Evolutionary conservation across 2,113 vertebrate species (phyloP).

Genomic region (Podarcis raffonei): DNA sequence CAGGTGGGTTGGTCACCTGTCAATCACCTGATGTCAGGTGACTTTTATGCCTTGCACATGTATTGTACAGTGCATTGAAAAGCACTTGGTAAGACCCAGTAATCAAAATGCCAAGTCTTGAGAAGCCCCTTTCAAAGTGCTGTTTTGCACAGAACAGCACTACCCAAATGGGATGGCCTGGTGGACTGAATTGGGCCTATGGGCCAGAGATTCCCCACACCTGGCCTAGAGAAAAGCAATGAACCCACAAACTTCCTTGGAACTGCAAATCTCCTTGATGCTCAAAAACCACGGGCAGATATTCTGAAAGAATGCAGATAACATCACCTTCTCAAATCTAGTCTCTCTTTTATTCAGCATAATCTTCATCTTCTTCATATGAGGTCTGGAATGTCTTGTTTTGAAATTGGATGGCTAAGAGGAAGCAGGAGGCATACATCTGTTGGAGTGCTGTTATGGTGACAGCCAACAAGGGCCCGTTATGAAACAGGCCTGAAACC

Average conservation of each 20-base stretch:
- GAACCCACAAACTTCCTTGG: neutral
- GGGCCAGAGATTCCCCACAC: no score
- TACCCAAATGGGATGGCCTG: no score
- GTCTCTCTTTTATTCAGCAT: neutral
- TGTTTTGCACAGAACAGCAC: no score
- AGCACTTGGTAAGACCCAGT: no score
- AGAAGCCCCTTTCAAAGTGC: no score
- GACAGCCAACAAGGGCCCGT: neutral
- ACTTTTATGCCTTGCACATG: no score
- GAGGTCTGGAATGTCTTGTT: neutral
- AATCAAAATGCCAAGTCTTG: neutral
- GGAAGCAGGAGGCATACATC: neutral
- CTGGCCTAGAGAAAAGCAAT: no score
- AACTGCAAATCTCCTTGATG: neutral
- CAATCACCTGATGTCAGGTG: no score
- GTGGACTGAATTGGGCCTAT: no score
- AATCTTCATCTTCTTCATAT: neutral
- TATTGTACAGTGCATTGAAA: no score
- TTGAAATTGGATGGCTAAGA: neutral
- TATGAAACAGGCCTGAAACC: slow-evolving; percentile 70
- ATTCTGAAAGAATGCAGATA: neutral
- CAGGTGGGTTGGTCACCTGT: neutral
- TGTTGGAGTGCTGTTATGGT: neutral
- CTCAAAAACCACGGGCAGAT: neutral
- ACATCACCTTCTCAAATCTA: neutral